Conservation (phyloP, 2,888 invertebrate genomes). For the Gibbula magus region DNA sequence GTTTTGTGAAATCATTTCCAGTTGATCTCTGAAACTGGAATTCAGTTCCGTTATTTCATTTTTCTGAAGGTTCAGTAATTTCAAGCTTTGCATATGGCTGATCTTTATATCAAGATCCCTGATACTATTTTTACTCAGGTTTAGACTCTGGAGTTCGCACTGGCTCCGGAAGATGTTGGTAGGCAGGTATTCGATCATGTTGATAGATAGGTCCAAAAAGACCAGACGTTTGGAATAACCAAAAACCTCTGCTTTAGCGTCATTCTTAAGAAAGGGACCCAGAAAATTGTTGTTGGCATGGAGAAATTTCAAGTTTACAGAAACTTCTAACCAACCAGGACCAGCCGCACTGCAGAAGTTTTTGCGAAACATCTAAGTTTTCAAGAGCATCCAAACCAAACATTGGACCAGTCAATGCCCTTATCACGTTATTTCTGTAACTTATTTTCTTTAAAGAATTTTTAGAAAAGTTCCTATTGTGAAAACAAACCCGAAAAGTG, state of each 20-base stretch:
- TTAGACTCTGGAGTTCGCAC: neutral
- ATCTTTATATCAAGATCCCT: neutral
- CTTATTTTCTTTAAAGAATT: neutral
- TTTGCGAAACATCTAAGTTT: neutral
- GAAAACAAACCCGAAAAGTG: neutral
- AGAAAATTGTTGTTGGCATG: neutral
- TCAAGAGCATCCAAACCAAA: neutral
- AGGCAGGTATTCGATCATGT: neutral
- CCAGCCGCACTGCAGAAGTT: neutral
- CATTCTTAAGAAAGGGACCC: neutral
- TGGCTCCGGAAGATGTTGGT: neutral
- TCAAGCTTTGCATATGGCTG: neutral
- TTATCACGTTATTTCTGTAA: neutral
- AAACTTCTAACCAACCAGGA: neutral
- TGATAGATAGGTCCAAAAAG: neutral
- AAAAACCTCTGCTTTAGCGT: neutral
- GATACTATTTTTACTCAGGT: neutral
- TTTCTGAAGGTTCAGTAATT: neutral
- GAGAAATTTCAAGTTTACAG: neutral
- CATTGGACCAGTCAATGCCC: neutral
- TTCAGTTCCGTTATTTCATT: neutral
- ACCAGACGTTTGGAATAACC: neutral
- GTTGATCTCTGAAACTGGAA: neutral
- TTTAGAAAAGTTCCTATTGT: neutral
- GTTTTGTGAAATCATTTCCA: neutral